Base-by-base conservation (phyloP, 2,797 vertebrate genomes). In the Gastrophryne carolinensis region DNA sequence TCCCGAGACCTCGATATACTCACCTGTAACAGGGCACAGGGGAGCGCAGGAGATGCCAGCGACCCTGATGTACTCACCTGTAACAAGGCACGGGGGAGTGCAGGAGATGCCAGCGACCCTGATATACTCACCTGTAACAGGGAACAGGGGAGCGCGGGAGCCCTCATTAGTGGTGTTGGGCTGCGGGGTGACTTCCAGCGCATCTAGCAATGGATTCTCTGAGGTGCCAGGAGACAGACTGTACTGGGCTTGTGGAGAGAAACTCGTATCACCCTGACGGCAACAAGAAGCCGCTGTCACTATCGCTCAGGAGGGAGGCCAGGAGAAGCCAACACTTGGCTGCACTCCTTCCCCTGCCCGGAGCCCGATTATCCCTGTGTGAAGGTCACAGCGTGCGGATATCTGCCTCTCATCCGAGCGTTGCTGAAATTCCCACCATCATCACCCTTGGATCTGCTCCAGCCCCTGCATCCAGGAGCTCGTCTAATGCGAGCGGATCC, bases 11-110 rank as follows among this genome's bases (percentile, higher is more conserved):
- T 10, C 47, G 32, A 12, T 54, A 65, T 21, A 57, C 58, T 24
- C 37, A 58, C 62, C n/a, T 66, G 47, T 74, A 74, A 74, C 58
- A 65, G 50, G 72, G 60, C 56, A 17, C 21, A 44, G 72, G 34
- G 56, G 61, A 34, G n/a, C n/a, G n/a, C n/a, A n/a, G 12, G 26
- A 15, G 1, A 57, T 62, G 30, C 72, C 3, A 12, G 72, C n/a
- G 72, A 32, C 50, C 15, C 15, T 34, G 32, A 12, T 54, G 65
- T 21, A 57, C 58, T 24, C 37, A 58, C 62, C n/a, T 66, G 47
- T 74, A 74, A 74, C 58, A 65, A 37, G 72, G 60, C 56, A 17
- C 21, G 32, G 72, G 34, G 56, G 61, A 34, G n/a, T n/a, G n/a
- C n/a, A n/a, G 12, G 26, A 15, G 1, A 57, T 62, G 30, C 72